These are phyloP conservation scores for Lithophane semibrunnea DNA, from an alignment of 2,888 invertebrate genomes.

Conservation along the genomic window DNA sequence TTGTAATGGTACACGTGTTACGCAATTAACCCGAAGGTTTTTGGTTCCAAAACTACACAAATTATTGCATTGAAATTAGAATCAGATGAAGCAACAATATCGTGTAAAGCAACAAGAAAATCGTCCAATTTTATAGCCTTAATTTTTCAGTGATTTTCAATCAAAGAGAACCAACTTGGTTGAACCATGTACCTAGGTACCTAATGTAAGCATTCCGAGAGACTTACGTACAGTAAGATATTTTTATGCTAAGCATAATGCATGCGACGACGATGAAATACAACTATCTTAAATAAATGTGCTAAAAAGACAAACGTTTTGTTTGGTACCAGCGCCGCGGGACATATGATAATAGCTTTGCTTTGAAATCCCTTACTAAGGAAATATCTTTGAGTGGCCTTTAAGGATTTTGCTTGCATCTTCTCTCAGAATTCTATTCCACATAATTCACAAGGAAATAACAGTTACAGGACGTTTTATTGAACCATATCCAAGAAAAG, in stretches of 20 bases:
- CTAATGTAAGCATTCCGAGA: background rate
- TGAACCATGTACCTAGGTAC: background rate
- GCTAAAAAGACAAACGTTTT: constrained; percentile 90
- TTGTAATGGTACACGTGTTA: no score
- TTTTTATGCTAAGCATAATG: constrained; percentile 75
- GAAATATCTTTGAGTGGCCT: constrained; percentile 5
- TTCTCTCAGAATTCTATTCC: background rate
- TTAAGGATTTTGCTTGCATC: background rate
- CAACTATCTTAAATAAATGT: constrained; percentile 89
- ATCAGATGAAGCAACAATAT: no score
- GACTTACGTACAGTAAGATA: constrained; percentile 48
- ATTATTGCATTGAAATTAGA: no score
- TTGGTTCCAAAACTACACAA: no score
- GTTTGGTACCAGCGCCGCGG: constrained; percentile 81
- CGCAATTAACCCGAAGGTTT: no score
- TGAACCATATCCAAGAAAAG: background rate
- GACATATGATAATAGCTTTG: constrained; percentile 89
- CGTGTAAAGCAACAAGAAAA: no score
- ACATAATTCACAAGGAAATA: background rate
- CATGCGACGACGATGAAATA: constrained; percentile 84
- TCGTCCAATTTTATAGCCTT: background rate
- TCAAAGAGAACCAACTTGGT: background rate
- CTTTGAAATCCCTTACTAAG: constrained; percentile 76
- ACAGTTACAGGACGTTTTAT: background rate
- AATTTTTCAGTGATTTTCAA: background rate